Percentiles rank a stretch among this genome's conserved stretches.
phyloP scores from a whole-genome alignment of 2,113 vertebrate genomes.

The Hassar affinis region DNA sequence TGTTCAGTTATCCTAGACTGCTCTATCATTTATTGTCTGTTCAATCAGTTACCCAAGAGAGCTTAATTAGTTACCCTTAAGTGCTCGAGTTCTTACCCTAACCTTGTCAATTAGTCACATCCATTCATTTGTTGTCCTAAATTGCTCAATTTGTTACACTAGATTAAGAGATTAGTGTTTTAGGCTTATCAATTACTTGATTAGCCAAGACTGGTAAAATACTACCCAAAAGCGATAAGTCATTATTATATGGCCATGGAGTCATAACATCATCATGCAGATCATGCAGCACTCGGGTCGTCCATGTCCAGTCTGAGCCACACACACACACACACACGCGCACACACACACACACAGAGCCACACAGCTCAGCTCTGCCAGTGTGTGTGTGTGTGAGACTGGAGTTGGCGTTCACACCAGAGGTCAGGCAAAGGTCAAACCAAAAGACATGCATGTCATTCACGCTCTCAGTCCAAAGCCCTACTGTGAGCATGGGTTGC shows the following conservation, averaged over 20 bases:
- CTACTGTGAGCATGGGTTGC: not conserved
- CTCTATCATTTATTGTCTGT: not conserved
- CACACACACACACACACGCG: not conserved
- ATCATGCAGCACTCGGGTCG: slow-evolving; percentile 14
- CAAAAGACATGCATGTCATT: slow-evolving; percentile 17
- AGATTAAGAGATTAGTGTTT: not conserved
- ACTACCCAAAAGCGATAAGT: not conserved
- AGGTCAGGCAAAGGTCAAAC: slow-evolving; percentile 39
- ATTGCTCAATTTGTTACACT: not conserved
- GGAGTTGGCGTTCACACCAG: slow-evolving; percentile 1
- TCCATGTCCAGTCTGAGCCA: not conserved
- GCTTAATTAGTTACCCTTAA: not conserved
- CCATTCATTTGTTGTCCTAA: not conserved
- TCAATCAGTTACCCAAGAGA: not conserved
- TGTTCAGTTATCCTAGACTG: not conserved
- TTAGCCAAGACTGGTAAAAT: not conserved
- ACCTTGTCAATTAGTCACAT: not conserved
- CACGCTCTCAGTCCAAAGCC: slow-evolving; percentile 5
- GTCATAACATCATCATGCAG: slow-evolving; percentile 33
- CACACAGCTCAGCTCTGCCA: not conserved
- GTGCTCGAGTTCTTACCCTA: not conserved
- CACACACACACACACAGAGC: not conserved
- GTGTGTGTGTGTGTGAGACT: slow-evolving; percentile 6
- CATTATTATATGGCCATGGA: not conserved
- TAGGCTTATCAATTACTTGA: not conserved